Evolutionary conservation across 2,797 vertebrate species (phyloP).

Genomic region (Helicolenus hilgendorfi): DNA sequence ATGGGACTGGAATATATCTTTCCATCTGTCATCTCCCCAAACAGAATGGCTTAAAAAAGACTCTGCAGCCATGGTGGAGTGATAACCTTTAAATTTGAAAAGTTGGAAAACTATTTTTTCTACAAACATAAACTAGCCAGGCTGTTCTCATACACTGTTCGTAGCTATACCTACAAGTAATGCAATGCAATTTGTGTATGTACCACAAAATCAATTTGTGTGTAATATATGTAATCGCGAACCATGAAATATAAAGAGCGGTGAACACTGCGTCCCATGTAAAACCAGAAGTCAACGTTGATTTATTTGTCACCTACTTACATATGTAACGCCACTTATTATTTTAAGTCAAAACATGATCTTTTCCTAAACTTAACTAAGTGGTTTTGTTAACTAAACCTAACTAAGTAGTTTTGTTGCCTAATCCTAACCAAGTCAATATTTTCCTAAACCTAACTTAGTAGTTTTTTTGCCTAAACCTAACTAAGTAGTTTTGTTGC

Average conservation of each 20-base stretch:
- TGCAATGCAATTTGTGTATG: background rate
- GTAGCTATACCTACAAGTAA: background rate
- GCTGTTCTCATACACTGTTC: background rate
- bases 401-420: no score
- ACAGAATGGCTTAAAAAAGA: slow-evolving; percentile 21
- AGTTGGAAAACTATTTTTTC: slow-evolving; percentile 4
- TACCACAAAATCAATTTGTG: background rate
- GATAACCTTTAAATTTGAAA: slow-evolving; percentile 42
- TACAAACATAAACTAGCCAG: background rate
- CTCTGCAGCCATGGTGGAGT: background rate
- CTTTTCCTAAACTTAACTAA: no score
- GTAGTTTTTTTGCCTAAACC: no score
- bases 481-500: no score
- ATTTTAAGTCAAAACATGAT: no score
- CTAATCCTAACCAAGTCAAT: no score
- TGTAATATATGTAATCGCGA: background rate
- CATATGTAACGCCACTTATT: no score
- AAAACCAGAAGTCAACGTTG: no score
- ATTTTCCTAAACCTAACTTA: no score
- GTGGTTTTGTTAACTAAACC: no score
- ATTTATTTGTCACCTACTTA: no score
- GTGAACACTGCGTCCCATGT: background rate
- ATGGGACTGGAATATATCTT: slow-evolving; percentile 3
- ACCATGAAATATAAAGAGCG: background rate
- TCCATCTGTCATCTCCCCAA: slow-evolving; percentile 36